Evolutionary conservation across 2,797 vertebrate species (phyloP).

Genomic region (Synanceia verrucosa): DNA sequence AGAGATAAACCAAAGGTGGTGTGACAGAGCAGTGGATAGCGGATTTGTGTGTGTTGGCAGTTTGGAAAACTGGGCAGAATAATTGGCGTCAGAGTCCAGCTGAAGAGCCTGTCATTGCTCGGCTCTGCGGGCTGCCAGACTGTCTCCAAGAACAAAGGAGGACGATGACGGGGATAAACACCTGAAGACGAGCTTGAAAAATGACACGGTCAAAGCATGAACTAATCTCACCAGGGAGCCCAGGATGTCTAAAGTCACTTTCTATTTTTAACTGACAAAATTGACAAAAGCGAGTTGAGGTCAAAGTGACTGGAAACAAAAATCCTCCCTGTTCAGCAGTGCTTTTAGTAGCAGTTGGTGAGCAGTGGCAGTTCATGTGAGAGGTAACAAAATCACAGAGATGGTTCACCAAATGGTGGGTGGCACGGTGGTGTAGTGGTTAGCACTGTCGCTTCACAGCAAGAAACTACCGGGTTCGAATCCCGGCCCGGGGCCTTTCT

Average conservation of each 20-base stretch:
- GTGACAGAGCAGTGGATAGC: neutral
- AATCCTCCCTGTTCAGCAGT: neutral
- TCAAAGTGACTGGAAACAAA: neutral
- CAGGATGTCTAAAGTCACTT: neutral
- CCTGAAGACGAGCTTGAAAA: neutral
- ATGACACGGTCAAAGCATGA: neutral
- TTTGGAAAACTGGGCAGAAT: neutral
- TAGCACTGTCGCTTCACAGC: no score
- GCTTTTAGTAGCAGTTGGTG: neutral
- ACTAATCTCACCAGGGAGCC: neutral
- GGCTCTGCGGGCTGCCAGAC: neutral
- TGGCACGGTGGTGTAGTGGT: no score
- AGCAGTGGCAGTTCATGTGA: no score
- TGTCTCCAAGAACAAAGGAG: constrained; percentile 9
- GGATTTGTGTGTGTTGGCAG: neutral
- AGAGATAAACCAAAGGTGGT: neutral
- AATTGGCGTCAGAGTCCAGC: constrained; percentile 39
- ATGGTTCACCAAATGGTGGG: neutral
- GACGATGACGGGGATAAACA: neutral
- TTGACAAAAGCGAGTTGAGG: neutral
- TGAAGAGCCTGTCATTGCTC: neutral
- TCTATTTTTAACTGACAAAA: neutral
- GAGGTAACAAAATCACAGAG: neutral
- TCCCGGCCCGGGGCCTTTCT: no score
- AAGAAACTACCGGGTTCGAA: no score